A percentile compares a stretch with the other conserved stretches of the same genome.
These are phyloP conservation scores for Uria aalge DNA, from an alignment of 2,113 vertebrate species.

Conservation along the genomic window DNA sequence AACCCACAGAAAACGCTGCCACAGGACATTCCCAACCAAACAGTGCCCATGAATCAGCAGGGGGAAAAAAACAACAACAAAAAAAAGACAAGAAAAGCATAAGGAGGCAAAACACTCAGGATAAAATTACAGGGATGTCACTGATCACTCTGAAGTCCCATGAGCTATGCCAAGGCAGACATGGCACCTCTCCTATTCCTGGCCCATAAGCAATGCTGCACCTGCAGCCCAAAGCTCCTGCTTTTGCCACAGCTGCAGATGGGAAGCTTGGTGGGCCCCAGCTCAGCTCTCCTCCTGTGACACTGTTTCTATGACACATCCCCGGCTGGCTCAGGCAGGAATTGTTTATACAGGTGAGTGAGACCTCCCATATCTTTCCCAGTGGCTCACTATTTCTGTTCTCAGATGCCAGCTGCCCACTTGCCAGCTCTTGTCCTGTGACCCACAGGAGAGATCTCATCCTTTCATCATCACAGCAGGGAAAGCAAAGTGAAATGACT, in stretches of 20 bases:
- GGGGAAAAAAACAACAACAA: background rate
- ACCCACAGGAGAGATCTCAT: background rate
- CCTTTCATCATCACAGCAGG: background rate
- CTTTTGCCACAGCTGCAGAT: background rate
- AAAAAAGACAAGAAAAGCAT: background rate
- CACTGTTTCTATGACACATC: background rate
- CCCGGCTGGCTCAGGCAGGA: background rate
- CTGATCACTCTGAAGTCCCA: background rate
- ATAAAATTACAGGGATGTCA: background rate
- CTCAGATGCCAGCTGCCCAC: background rate
- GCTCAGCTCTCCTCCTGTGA: background rate
- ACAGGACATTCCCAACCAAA: background rate
- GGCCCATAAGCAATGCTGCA: background rate
- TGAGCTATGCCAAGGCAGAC: background rate
- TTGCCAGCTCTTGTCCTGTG: background rate
- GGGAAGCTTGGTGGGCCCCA: background rate
- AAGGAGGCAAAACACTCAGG: background rate
- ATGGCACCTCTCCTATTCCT: background rate
- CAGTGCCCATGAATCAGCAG: background rate
- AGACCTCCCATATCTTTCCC: background rate
- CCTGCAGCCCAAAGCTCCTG: background rate
- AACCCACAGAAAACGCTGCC: background rate
- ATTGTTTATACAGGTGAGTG: background rate
- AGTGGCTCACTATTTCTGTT: background rate
- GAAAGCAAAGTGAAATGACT: slow-evolving; percentile 35